Percentiles rank a stretch among this genome's conserved stretches.
phyloP scores from a whole-genome alignment of 2,797 vertebrate species.

The Chelonia mydas region DNA sequence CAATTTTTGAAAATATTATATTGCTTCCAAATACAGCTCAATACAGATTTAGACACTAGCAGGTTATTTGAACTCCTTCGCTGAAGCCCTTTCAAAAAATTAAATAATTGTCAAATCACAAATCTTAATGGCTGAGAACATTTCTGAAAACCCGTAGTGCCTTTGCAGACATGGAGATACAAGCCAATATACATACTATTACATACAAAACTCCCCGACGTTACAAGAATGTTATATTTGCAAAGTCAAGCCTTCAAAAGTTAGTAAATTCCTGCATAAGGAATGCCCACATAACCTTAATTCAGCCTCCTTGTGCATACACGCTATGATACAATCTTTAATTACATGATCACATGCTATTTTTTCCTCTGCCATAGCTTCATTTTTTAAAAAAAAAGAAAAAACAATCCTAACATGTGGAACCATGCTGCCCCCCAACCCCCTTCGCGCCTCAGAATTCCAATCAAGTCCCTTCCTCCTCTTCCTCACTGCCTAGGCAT shows the following conservation, averaged over 20 bases:
- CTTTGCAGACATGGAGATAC: background rate
- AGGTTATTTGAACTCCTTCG: background rate
- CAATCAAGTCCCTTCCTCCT: too few species aligned
- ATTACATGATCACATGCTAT: background rate
- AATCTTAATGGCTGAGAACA: background rate
- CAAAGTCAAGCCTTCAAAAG: background rate
- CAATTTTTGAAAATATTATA: background rate
- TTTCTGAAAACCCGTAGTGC: background rate
- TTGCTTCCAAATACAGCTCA: background rate
- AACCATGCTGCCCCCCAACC: background rate
- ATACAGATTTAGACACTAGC: background rate
- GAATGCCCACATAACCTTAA: background rate
- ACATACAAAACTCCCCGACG: background rate
- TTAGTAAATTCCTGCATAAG: background rate
- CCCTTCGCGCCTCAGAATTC: background rate
- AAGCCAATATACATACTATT: background rate
- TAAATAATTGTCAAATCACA: background rate
- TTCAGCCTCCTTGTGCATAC: background rate
- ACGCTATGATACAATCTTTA: background rate
- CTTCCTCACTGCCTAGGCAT: background rate
- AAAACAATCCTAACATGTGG: background rate
- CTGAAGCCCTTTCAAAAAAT: background rate
- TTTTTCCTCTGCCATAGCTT: too few species aligned
- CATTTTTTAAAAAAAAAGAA: background rate
- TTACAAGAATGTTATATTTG: background rate